Evolutionary conservation across 2,797 vertebrate genomes (phyloP), one percentile per base, ranked within the genome.

Genomic region (Acipenser oxyrinchus): DNA sequence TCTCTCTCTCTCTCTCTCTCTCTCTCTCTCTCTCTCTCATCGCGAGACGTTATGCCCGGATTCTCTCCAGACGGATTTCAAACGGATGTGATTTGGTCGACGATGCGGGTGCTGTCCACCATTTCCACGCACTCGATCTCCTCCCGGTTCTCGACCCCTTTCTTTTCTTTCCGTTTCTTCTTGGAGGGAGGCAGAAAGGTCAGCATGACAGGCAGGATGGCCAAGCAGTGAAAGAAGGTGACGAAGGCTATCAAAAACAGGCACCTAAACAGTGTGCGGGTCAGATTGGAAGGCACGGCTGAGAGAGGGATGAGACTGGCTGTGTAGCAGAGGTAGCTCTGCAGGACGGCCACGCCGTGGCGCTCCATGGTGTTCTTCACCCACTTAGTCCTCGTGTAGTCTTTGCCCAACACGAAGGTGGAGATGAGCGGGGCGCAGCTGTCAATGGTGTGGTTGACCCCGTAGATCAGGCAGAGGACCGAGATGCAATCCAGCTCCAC

Each of bases 81-180:
- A 79, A 99, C 95, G 55, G 96, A 97, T 79, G 97, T 99, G 86
- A 98, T 98, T 87, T 98, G 95, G 87, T 99, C 96, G 64, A 98
- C 96, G 79, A 99, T 95, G 74, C 92, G 86, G 11, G 95, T 98
- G 80, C 94, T 95, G 90, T 97, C 95, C 75, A 92, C 93, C 93
- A 99, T 98, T 86, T 98, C 96, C 6, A 99, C 94, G 60, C 96
- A 98, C 77, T 99, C 97, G 71, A 97, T 94, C 77, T 98, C 97
- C 77, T 95, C 94, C 53, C 88, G 86, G 75, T 89, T 92, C 68
- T 90, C 93, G 23, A 89, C 90, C 51, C 85, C 87, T 75, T 90
- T 92, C 15, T 92, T 90, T 74, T 89, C 90, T 81, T 90, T 89
- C 70, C 88, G 87, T 70, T 88, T 90, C 84, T 86, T 93, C 83